Conservation (phyloP, 2,797 vertebrate genomes). For the Momotus momota region DNA sequence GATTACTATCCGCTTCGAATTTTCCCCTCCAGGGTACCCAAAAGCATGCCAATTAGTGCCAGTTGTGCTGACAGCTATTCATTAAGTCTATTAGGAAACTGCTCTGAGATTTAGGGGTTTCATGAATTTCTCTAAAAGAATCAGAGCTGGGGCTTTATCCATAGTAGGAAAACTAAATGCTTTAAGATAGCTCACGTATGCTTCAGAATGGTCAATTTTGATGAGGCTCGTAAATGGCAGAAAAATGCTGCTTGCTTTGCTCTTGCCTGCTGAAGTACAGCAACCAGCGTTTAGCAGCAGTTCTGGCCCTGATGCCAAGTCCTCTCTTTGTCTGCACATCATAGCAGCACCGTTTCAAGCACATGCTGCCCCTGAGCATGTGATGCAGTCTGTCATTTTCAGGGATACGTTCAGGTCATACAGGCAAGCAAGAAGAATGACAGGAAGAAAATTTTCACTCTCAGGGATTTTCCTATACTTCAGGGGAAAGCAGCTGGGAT, state of each 20-base stretch:
- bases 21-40: constrained; percentile 9
- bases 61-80: constrained; percentile 53
- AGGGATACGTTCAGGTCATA: neutral
- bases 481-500: neutral
- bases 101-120: constrained; percentile 37
- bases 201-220: neutral
- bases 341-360: neutral
- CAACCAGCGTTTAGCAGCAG: rapidly evolving
- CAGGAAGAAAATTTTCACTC: neutral
- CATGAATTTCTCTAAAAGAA: constrained; percentile 30
- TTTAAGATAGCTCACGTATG: neutral
- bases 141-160: neutral
- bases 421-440: neutral
- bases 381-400: neutral
- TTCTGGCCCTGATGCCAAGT: rapidly evolving
- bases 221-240: neutral
- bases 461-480: neutral
- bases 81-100: constrained; percentile 43
- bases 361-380: rapidly evolving
- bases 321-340: neutral
- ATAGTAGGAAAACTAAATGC: neutral
- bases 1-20: constrained; percentile 13
- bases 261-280: neutral
- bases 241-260: neutral
- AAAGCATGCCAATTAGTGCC: constrained; percentile 43